Percentiles rank a stretch among this genome's conserved stretches.
Conservation (phyloP, 2,797 vertebrate genomes). For the Melanotaenia nigrans region DNA sequence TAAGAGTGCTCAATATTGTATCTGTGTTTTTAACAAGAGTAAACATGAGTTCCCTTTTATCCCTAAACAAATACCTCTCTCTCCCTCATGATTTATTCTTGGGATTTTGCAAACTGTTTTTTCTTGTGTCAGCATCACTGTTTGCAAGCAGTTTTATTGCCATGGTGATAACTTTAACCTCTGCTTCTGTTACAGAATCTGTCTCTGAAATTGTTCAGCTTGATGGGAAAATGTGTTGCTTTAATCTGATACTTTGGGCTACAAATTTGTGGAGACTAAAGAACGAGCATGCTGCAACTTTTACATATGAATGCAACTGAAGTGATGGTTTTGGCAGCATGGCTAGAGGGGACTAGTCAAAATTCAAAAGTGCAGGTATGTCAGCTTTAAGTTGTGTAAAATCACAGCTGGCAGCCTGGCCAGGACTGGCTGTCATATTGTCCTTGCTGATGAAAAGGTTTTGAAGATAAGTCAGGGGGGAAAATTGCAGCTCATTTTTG, state of each 20-base stretch:
- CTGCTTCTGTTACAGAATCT: conserved; percentile 1
- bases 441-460: conserved; percentile 42
- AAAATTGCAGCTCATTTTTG: conserved; percentile 36
- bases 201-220: conserved; percentile 1
- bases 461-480: conserved; percentile 22
- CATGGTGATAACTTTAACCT: conserved; percentile 21
- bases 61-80: conserved; percentile 26
- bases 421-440: conserved; percentile 39
- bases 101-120: conserved; percentile 13
- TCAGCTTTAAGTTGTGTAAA: conserved; percentile 40
- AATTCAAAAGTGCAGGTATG: conserved; percentile 26
- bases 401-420: conserved; percentile 39
- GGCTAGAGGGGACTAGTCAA: conserved; percentile 2
- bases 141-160: conserved; percentile 29
- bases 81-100: background rate
- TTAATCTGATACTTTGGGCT: background rate
- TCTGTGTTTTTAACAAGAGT: conserved; percentile 49
- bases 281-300: background rate
- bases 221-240: background rate
- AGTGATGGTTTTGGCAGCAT: conserved; percentile 23
- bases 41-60: conserved; percentile 34
- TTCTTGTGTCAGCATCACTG: background rate
- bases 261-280: conserved; percentile 13
- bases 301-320: conserved; percentile 7
- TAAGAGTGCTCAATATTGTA: conserved; percentile 43